These are phyloP conservation scores for Ameiurus melas DNA, from an alignment of 2,113 vertebrate genomes.

Conservation along the genomic window DNA sequence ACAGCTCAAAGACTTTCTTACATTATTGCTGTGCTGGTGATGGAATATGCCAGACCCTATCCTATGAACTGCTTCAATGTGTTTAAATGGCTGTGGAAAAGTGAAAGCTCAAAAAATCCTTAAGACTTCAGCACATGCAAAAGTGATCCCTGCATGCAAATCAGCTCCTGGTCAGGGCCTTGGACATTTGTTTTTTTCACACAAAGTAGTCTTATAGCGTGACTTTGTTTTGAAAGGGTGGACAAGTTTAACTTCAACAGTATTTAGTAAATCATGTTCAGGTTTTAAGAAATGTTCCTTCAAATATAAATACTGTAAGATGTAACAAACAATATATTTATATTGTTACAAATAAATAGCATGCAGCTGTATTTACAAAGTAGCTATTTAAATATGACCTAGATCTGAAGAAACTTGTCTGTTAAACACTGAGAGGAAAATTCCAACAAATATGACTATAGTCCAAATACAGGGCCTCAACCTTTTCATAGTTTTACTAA, in stretches of 20 bases:
- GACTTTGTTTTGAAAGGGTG: conserved; percentile 20
- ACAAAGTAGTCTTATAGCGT: conserved; percentile 29
- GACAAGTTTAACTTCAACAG: conserved; percentile 5
- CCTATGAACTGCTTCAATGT: neutral
- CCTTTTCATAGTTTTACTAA: neutral
- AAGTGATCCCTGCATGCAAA: conserved; percentile 23
- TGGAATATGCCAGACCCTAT: conserved; percentile 19
- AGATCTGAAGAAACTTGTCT: neutral
- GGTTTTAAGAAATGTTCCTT: neutral
- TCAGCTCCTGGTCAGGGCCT: neutral
- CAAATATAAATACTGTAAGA: neutral
- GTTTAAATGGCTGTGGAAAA: neutral
- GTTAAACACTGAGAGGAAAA: neutral
- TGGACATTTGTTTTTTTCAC: conserved; percentile 25
- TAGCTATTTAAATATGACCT: neutral
- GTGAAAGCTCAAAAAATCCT: neutral
- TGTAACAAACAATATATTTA: neutral
- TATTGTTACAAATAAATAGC: neutral
- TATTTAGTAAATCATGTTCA: neutral
- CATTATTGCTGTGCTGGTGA: conserved; percentile 22
- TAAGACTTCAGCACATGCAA: conserved; percentile 22
- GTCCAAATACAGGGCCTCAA: neutral
- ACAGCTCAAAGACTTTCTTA: conserved; percentile 23
- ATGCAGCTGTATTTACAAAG: neutral
- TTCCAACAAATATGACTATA: neutral